Evolutionary conservation across 2,113 vertebrate species (phyloP), one percentile per base, ranked within the genome.

Genomic region (Ptilonorhynchus violaceus): DNA sequence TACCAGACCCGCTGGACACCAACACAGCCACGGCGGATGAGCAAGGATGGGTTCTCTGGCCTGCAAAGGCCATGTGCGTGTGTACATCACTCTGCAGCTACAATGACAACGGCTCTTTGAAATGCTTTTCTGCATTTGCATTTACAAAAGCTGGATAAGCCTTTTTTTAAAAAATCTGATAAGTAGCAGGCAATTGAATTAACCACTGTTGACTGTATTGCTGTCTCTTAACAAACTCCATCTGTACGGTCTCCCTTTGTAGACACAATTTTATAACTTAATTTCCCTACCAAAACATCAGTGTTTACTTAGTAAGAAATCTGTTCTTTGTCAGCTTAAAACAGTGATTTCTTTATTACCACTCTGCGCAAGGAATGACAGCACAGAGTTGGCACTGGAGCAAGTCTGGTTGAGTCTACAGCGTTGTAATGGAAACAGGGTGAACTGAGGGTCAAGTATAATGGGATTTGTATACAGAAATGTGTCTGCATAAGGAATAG

Each of bases 301-400:
- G 94, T 97, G 97, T 98, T 98, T 98, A 98, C 97, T 98, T 97
- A 98, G 97, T 98, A 97, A 98, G 98, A 98, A 98, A 98, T 98
- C 99, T 99, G 99, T 98, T 98, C 98, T 99, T 98, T 98, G 98
- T 99, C 99, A 98, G 97, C 97, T 95, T 97, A 93, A 97, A 98
- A 99, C 98, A 99, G 98, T 98, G 98, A 98, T 98, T 98, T 98
- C 99, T 99, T 99, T 99, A 99, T 99, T 98, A 98, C 74, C 88
- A 95, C 97, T 98, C 96, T 96, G 93, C 41, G 25, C 93, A 96
- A 97, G 97, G 97, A 95, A 97, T 96, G 98, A 98, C 96, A 97
- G 98, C 98, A 96, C 97, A 97, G 98, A 98, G 96, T 98, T 98
- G 98, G 98, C 97, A 74, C 96, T 96, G 75, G 76, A 98, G 98